Base-by-base conservation (phyloP, 2,797 vertebrate genomes). In the Acropternis orthonyx region DNA sequence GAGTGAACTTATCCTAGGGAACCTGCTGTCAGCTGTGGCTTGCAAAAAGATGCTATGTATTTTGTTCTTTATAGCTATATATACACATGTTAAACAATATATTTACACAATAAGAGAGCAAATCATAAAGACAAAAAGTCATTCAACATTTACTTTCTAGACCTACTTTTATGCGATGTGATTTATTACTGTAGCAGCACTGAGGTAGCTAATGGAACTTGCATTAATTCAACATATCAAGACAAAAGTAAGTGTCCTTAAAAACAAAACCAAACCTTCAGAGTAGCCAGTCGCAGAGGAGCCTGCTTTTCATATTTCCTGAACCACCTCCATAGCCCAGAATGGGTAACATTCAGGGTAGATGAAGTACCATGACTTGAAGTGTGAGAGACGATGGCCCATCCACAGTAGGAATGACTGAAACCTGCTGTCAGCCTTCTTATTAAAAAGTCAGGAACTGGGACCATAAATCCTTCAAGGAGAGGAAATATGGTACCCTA, bases 351-450 rank as follows among this genome's bases (percentile, higher is more conserved):
- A 30, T 26, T 81, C 27, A 65, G 32, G 16, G 36, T 16, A 80
- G 72, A 83, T 39, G 48, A 91, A 92, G 10, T 67, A 48, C 34
- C 48, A 8, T 76, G 68, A 28, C 75, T 89, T 73, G 34, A 82
- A 91, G 12, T 28, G 41, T 83, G 76, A 95, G 37, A 80, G 37
- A 39, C 66, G 55, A 76, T 48, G 51, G 75, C 27, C n/a, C 51
- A 83, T 74, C 54, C 68, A 58, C 27, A 49, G 48, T 1, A 87
- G 55, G 48, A 85, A 89, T 92, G 84, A 89, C 86, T 76, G 72
- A 95, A 93, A 56, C 44, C 22, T 89, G 65, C 81, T 90, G 88
- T 87, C 85, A 82, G 61, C 17, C 72, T 77, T 91, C 77, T 85
- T 58, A 65, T 93, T 89, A 89, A 82, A 89, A 91, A 74, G 37